Evolutionary conservation across 2,888 invertebrate genomes (phyloP), one percentile per base, ranked within the genome.

Genomic region (Agriotes lineatus): DNA sequence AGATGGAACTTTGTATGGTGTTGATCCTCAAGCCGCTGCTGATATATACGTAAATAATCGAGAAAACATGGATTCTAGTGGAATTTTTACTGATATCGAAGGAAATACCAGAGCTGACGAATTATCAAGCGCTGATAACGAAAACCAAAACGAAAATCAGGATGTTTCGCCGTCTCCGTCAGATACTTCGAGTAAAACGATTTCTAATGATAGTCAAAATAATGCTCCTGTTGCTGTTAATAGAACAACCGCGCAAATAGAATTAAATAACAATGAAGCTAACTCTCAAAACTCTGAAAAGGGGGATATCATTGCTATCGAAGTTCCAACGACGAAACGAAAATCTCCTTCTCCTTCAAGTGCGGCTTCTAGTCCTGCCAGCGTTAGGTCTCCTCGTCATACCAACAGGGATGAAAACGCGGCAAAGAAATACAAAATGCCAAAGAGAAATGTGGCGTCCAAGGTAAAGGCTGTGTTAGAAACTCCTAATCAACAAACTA

Each of bases 21-120:
- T 88, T 58, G 88, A 88, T 80, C 86, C 85, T 1, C 88, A 84
- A 77, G 81, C 83, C 0, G 82, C 83, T 1, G 82, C 86, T 20
- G 87, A 87, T 68, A 87, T 88, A 52, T 87, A 86, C 72, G 86
- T 86, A 1, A 85, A 85, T 69, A 84, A 83, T 72, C 77, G 82
- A 14, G 94, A 95, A 82, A 95, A 95, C 78, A 95, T 95, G 95
- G 95, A 95, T 81, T 95, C 95, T 0, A 95, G 95, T 79, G 95
- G 95, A 0, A 92, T 95, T 54, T 95, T 94, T 79, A 95, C 95
- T 0, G 95, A 95, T 81, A 90, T 94, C 71, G 95, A 95, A 82
- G 92, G 91, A 76, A 92, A 93, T 76, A 87, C 88, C 65, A 85
- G 85, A 57, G 80, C 83, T 4, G 83, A 85, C 1, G 85, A 86